A percentile compares a stretch with the other conserved stretches of the same genome.
Evolutionary conservation across 2,797 vertebrate genomes (phyloP).

Genomic region (Chrysocyon brachyurus): DNA sequence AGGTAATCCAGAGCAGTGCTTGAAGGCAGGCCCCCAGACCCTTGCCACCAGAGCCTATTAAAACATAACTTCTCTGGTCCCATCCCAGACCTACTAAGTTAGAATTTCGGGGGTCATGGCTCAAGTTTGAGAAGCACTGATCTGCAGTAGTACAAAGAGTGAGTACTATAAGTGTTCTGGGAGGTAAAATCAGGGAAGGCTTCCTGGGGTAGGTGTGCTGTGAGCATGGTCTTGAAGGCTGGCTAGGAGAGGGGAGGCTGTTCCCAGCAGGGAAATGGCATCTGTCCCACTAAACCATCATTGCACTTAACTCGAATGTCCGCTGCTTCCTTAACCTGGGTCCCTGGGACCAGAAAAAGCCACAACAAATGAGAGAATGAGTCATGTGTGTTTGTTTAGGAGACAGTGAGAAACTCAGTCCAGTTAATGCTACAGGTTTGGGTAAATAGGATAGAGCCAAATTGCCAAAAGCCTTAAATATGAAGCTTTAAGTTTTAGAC

Average conservation of each 20-base stretch:
- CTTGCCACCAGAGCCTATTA: neutral
- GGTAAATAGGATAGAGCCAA: slow-evolving; percentile 48
- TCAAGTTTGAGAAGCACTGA: neutral
- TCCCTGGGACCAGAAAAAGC: neutral
- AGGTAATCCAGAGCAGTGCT: neutral
- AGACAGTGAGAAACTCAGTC: slow-evolving; percentile 43
- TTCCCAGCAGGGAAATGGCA: neutral
- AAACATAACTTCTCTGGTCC: neutral
- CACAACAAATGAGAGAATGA: neutral
- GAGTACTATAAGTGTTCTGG: neutral
- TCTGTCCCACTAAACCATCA: neutral
- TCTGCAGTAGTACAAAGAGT: no score
- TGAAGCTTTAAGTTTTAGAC: neutral
- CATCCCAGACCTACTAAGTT: neutral
- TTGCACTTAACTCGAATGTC: neutral
- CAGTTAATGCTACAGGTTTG: neutral
- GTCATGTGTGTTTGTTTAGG: neutral
- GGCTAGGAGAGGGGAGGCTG: neutral
- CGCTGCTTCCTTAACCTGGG: neutral
- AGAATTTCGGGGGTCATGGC: neutral
- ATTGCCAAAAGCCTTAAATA: slow-evolving; percentile 10
- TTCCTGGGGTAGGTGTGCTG: neutral
- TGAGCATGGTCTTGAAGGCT: neutral
- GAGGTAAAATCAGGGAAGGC: neutral
- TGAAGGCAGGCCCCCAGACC: neutral